Evolutionary conservation across 2,113 vertebrate genomes (phyloP), one percentile per base, ranked within the genome.

Genomic region (Nansenia antarctica): DNA sequence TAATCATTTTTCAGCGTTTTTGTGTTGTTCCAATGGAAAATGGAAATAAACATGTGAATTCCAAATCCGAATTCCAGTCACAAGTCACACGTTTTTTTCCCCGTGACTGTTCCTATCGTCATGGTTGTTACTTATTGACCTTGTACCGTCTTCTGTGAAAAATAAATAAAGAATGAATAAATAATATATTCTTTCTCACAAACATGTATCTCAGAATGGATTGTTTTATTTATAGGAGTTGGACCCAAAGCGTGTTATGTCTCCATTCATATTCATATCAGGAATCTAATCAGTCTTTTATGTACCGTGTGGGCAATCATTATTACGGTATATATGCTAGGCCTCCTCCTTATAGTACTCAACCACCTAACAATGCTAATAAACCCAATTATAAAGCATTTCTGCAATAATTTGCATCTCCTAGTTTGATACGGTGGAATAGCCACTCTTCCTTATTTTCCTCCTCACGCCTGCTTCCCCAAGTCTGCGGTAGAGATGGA

Each of bases 61-160:
- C n/a, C n/a, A n/a, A n/a, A n/a, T n/a, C n/a, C n/a, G n/a, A n/a
- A n/a, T n/a, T n/a, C n/a, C n/a, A n/a, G n/a, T n/a, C n/a, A n/a
- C n/a, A n/a, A n/a, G n/a, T n/a, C n/a, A n/a, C n/a, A n/a, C n/a
- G n/a, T n/a, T n/a, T n/a, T n/a, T n/a, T n/a, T n/a, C n/a, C n/a
- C n/a, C n/a, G n/a, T n/a, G n/a, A n/a, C n/a, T n/a, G n/a, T n/a
- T n/a, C 42, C 78, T 71, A 82, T 64, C 82, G 74, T 86, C 77
- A 78, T 18, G n/a, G 5, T 26, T 26, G 39, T 45, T 60, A 74
- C 39, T 74, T 64, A 58, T 62, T 58, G 66, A 76, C 70, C 45
- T 58, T 65, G 39, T 30, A 55, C 61, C 52, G 24, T 6, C 35
- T 62, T 49, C 55, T 35, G 31, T n/a, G 14, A 59, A n/a, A 20